phyloP scores from a whole-genome alignment of 2,113 vertebrate species.

The Triplophysa dalaica region DNA sequence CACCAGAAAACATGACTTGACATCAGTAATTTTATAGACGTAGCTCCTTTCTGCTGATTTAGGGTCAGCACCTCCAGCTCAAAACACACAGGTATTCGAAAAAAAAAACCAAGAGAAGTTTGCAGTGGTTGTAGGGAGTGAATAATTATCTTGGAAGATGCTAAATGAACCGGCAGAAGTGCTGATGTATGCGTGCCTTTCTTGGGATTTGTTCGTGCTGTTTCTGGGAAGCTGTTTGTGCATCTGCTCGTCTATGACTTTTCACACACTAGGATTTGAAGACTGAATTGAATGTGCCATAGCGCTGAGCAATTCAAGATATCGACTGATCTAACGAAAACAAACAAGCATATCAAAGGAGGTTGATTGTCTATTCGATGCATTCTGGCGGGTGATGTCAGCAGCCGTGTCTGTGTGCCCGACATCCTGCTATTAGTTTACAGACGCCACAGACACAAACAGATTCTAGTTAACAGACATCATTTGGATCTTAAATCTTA shows the following conservation, averaged over 20 bases:
- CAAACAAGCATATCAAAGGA: not conserved
- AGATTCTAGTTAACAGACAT: not conserved
- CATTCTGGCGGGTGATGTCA: not conserved
- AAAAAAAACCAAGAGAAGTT: not conserved
- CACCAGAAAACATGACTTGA: conserved; percentile 12
- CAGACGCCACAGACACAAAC: conserved; percentile 11
- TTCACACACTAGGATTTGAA: not conserved
- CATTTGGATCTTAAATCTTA: too few species aligned
- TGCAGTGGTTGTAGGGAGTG: not conserved
- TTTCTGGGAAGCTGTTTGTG: not conserved
- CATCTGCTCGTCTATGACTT: not conserved
- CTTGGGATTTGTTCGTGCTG: not conserved
- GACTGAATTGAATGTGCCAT: not conserved
- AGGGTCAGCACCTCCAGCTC: not conserved
- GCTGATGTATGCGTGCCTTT: not conserved
- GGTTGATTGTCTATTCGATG: not conserved
- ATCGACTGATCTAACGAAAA: conserved; percentile 7
- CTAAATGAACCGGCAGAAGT: conserved; percentile 2
- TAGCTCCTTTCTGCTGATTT: conserved; percentile 7
- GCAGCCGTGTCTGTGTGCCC: not conserved
- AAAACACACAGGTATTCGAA: not conserved
- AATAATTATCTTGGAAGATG: conserved; percentile 15
- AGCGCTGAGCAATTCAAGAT: not conserved
- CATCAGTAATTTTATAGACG: not conserved
- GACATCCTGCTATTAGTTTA: conserved; percentile 17